Percentiles rank a stretch among this genome's conserved stretches.
phyloP scores from a whole-genome alignment of 2,113 vertebrate species.

The Oophaga pumilio region DNA sequence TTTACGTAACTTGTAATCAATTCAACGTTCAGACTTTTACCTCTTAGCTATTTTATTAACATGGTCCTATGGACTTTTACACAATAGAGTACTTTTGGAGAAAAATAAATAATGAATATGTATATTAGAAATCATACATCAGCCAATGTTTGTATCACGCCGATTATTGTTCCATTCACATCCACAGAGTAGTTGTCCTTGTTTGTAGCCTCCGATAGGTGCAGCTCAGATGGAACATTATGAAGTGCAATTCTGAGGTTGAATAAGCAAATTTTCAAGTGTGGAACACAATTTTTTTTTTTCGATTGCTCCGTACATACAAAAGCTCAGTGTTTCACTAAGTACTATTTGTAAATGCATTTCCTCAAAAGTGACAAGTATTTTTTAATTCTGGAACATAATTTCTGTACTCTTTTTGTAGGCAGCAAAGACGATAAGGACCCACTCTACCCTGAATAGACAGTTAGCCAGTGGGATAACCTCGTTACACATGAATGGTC shows the following conservation, averaged over 20 bases:
- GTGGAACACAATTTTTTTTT: background rate
- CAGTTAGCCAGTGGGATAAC: conserved; percentile 5
- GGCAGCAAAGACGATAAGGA: background rate
- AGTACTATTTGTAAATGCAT: background rate
- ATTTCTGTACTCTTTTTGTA: background rate
- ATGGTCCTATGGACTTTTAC: background rate
- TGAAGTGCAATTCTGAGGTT: background rate
- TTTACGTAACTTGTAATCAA: background rate
- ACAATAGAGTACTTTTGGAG: background rate
- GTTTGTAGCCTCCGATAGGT: background rate
- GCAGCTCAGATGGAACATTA: background rate
- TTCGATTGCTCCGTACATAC: background rate
- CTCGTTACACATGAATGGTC: conserved; percentile 38
- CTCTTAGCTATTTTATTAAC: background rate
- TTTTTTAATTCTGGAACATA: background rate
- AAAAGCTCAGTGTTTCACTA: background rate
- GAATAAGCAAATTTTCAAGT: background rate
- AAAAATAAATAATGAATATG: background rate
- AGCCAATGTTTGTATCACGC: background rate
- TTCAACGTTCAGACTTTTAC: background rate
- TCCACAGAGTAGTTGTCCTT: background rate
- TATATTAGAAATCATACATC: background rate
- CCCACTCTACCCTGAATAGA: conserved; percentile 11
- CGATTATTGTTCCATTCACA: background rate
- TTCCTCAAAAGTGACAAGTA: background rate